A percentile compares a stretch with the other conserved stretches of the same genome.
Evolutionary conservation across 2,113 vertebrate genomes (phyloP).

Genomic region (Polypterus senegalus): DNA sequence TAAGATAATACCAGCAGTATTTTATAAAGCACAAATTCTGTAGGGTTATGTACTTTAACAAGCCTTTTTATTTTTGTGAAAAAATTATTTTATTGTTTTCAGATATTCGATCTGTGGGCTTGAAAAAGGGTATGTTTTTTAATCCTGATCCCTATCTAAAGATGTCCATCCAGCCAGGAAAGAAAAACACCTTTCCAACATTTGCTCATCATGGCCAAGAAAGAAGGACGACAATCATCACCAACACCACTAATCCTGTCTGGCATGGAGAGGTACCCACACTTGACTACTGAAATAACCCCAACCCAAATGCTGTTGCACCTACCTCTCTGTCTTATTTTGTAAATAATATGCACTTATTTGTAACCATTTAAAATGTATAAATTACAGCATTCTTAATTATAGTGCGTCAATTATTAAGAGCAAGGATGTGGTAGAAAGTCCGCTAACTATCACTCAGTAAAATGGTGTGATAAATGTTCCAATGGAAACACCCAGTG

Average conservation of each 20-base stretch:
- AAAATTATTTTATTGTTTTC: constrained; percentile 23
- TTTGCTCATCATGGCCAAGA: constrained; percentile 96
- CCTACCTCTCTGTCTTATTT: constrained; percentile 1
- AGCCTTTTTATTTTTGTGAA: too few species aligned
- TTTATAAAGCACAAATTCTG: too few species aligned
- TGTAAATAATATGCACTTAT: constrained; percentile 14
- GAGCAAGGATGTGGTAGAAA: too few species aligned
- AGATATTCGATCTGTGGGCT: constrained; percentile 83
- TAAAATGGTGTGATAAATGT: too few species aligned
- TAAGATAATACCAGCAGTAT: too few species aligned
- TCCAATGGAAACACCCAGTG: too few species aligned
- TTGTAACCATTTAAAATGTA: background rate
- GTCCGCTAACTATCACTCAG: too few species aligned
- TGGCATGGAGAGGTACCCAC: constrained; percentile 87
- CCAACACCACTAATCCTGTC: constrained; percentile 89
- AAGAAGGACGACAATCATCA: constrained; percentile 82
- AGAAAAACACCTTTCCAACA: constrained; percentile 85
- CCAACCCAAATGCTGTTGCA: too few species aligned
- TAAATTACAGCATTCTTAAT: too few species aligned
- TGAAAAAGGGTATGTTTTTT: constrained; percentile 99
- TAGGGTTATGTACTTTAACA: too few species aligned
- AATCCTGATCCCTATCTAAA: constrained; percentile 97
- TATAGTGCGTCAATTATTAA: too few species aligned
- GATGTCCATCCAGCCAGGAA: constrained; percentile 97
- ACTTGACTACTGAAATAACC: too few species aligned